A percentile compares a stretch with the other conserved stretches of the same genome.
Evolutionary conservation across 2,888 invertebrate genomes (phyloP).

Genomic region (Esperia sulphurella): DNA sequence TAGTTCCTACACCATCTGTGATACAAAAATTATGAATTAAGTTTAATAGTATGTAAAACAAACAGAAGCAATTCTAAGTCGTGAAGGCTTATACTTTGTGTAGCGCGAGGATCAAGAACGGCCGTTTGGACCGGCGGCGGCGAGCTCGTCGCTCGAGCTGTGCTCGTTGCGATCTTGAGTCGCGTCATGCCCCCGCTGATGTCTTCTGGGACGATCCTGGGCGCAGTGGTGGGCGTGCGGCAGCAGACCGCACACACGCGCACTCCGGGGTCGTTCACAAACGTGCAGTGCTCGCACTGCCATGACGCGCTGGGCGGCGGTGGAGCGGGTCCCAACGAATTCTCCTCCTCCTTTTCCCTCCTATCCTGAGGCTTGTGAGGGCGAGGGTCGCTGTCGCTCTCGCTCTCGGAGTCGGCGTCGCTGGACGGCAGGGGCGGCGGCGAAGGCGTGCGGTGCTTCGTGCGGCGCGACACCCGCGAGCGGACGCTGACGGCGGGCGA

Average conservation of each 20-base stretch:
- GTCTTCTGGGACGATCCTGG: conserved; percentile 28
- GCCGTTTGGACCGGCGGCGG: conserved; percentile 16
- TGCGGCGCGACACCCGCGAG: conserved; percentile 82
- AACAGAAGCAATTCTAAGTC: background rate
- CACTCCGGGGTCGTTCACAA: conserved; percentile 88
- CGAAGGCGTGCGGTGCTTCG: conserved; percentile 59
- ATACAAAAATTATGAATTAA: background rate
- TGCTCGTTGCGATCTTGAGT: conserved; percentile 29
- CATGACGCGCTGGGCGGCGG: conserved; percentile 81
- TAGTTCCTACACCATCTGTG: conserved; percentile 30
- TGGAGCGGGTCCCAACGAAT: conserved; percentile 52
- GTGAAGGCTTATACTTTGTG: conserved; percentile 67
- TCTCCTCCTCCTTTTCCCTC: background rate
- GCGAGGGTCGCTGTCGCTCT: conserved; percentile 25
- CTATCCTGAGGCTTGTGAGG: background rate
- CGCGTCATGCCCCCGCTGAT: conserved; percentile 27
- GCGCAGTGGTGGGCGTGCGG: conserved; percentile 83
- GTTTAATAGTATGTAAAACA: background rate
- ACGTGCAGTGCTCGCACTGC: conserved; percentile 95
- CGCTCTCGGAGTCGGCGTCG: conserved; percentile 82
- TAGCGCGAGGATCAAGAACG: conserved; percentile 38
- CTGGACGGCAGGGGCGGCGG: conserved; percentile 66
- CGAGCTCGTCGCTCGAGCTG: conserved; percentile 19
- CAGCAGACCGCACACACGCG: conserved; percentile 92
- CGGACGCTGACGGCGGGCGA: conserved; percentile 85